Evolutionary conservation across 2,888 invertebrate species (phyloP), one percentile per base, ranked within the genome.

Genomic region (Drosophila picticornis): DNA sequence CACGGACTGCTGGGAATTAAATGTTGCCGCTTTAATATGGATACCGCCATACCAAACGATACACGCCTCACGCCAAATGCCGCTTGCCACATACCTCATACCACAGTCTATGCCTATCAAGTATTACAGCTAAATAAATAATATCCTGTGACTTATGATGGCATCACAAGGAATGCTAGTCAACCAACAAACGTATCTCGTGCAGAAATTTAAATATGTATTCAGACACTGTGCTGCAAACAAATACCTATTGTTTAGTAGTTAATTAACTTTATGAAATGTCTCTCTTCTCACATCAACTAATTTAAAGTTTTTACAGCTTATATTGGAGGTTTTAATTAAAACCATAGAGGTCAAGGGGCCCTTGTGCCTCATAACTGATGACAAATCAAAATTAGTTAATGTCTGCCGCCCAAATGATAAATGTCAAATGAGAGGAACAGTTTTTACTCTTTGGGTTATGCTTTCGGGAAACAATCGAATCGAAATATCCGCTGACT

Each of bases 111-210:
- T 71, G 53, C 40, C 57, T 43, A 46, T 43, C 25, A 76, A 66
- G 55, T 60, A 64, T 71, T 65, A 46, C 58, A 32, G 27, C 64
- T 78, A 70, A 81, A 81, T 73, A 77, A 77, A 56, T 77, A 70
- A 69, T 66, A 38, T 63, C 40, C 34, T 43, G 34, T 51, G 63
- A 63, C 40, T 53, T 53, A n/a, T 38, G 27, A 32, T 38, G n/a
- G 9, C 64, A 61, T n/a, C 34, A n/a, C 34, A 50, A 11, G 51
- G 11, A 34, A 34, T 53, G 34, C 48, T 16, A 48, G n/a, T 40
- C n/a, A n/a, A 40, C 36, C 36, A 6, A 10, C n/a, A n/a, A 40
- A 2, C n/a, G n/a, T 40, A 40, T n/a, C n/a, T 2, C n/a, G 4
- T 19, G 19, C 38, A 40, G 40, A 10, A 40, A 40, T 4, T n/a